Percentiles rank a stretch among this genome's conserved stretches.
phyloP scores from a whole-genome alignment of 2,113 vertebrate genomes.

The Rhizomys pruinosus region DNA sequence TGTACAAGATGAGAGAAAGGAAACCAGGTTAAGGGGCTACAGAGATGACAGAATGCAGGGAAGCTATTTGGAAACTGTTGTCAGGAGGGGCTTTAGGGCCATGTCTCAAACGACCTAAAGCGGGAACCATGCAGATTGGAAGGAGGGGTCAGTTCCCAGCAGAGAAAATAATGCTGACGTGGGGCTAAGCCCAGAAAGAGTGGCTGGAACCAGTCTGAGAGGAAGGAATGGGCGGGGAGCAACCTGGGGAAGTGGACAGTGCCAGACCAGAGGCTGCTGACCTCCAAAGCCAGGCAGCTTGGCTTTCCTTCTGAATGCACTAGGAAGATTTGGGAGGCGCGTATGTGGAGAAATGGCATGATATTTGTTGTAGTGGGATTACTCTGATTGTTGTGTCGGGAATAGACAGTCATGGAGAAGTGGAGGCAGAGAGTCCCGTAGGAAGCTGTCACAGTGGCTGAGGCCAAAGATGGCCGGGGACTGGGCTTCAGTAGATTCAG shows the following conservation, averaged over 20 bases:
- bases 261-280: not conserved
- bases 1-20: not conserved
- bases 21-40: not conserved
- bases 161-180: slow-evolving; percentile 14
- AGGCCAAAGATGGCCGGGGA: not conserved
- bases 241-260: not conserved
- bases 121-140: not conserved
- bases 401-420: not conserved
- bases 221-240: not conserved
- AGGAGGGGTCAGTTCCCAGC: not conserved
- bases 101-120: not conserved
- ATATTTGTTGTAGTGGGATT: not conserved
- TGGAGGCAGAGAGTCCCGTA: not conserved
- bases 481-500: not conserved
- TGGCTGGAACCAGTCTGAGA: not conserved
- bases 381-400: not conserved
- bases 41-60: not conserved
- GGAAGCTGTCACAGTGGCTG: not conserved
- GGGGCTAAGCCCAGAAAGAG: not conserved
- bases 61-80: not conserved
- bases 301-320: not conserved
- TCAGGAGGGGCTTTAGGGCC: slow-evolving; percentile 3
- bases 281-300: not conserved
- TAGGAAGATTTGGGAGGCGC: not conserved
- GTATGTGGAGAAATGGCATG: not conserved